These are phyloP conservation scores for Nasalis larvatus DNA, from an alignment of 2,113 vertebrate species.

Conservation along the genomic window DNA sequence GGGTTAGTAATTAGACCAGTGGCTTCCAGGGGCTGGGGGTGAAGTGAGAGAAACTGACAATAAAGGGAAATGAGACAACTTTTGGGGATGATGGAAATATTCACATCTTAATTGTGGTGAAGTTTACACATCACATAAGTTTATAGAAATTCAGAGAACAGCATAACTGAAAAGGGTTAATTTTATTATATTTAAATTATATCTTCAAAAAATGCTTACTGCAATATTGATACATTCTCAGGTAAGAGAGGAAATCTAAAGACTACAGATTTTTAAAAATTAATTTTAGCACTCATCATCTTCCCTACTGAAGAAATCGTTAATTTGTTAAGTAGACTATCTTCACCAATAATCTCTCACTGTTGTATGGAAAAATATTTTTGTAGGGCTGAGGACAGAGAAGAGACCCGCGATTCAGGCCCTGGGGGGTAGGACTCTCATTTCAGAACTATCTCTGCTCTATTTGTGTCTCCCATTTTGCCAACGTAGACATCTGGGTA, in stretches of 20 bases:
- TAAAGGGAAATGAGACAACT: neutral
- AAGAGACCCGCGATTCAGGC: neutral
- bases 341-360: neutral
- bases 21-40: neutral
- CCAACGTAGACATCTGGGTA: neutral
- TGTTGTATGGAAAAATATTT: neutral
- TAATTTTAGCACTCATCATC: neutral
- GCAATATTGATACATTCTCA: neutral
- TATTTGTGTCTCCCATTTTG: neutral
- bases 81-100: neutral
- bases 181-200: neutral
- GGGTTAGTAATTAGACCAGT: neutral
- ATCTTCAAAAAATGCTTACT: constrained; percentile 14
- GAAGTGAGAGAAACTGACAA: neutral
- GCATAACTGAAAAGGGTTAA: neutral
- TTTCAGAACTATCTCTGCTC: neutral
- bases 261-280: neutral
- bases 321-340: neutral
- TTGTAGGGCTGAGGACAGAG: neutral
- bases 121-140: neutral
- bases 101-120: neutral
- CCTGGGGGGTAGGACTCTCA: neutral
- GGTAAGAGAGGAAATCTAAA: neutral
- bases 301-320: constrained; percentile 22
- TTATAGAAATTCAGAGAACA: neutral